Evolutionary conservation across 2,113 vertebrate species (phyloP), one percentile per base, ranked within the genome.

Genomic region (Eidolon helvum): DNA sequence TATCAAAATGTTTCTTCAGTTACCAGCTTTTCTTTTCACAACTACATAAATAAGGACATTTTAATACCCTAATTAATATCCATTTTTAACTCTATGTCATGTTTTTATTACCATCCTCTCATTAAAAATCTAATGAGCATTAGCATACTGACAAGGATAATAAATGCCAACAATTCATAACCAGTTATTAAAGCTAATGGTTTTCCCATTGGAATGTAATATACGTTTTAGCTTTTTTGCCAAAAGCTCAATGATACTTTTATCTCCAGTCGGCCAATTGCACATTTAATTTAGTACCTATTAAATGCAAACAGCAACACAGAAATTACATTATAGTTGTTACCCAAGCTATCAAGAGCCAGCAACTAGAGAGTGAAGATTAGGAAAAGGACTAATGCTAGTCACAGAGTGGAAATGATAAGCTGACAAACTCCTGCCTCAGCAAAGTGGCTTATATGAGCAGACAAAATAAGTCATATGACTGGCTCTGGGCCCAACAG

Each of bases 81-180:
- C 93, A 97, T 96, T 97, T 98, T 97, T 97, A 97, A 97, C 95
- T 97, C 45, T 82, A 96, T 97, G 95, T 86, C 68, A 96, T 92
- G 94, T 96, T 97, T 98, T 96, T 96, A 98, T 95, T 97, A 84
- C 94, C 80, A 94, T 94, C 82, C 86, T 97, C 89, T 96, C 95
- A 98, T 98, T 98, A 98, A 97, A 98, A 98, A 94, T 97, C 96
- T 96, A 98, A 98, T 98, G 97, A 97, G 90, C 93, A 97, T 98
- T 97, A 97, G 94, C 97, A 98, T 96, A 94, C 97, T 98, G 97
- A 98, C 97, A 97, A 97, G 96, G 95, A 96, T 96, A 98, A 98
- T 98, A 97, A 98, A 97, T 97, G 93, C 93, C 95, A 96, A 94
- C 50, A 91, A 95, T 96, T 97, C 94, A 97, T 97, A 98, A 97